phyloP scores from a whole-genome alignment of 2,113 vertebrate species.

The Pseudorhombus dupliciocellatus region DNA sequence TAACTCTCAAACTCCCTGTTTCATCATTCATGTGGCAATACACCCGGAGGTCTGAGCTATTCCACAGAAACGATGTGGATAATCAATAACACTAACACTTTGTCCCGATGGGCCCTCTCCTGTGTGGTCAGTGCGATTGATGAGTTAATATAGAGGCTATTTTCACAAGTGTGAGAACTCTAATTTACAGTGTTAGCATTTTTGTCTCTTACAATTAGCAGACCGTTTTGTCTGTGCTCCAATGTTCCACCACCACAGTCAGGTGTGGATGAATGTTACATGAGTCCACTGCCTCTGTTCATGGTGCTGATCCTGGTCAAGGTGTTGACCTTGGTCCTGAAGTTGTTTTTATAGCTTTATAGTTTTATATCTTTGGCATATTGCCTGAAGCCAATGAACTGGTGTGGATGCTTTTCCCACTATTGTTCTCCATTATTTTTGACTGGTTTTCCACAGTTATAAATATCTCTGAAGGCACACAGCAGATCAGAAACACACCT shows the following conservation, averaged over 20 bases:
- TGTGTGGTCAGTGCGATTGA: not conserved
- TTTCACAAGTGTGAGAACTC: not conserved
- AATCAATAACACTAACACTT: not conserved
- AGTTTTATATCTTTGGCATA: too few relatives aligned
- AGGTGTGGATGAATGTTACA: not conserved
- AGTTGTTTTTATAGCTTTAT: too few relatives aligned
- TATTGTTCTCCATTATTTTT: too few relatives aligned
- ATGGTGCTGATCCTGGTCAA: not conserved
- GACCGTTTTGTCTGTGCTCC: not conserved
- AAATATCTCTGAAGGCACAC: too few relatives aligned
- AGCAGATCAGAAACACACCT: too few relatives aligned
- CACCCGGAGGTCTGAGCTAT: not conserved
- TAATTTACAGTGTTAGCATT: not conserved
- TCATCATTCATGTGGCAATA: not conserved
- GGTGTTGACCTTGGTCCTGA: constrained; percentile 75
- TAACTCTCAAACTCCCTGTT: too few relatives aligned
- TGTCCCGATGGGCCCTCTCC: constrained; percentile 2
- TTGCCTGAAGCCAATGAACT: too few relatives aligned
- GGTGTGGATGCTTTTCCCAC: too few relatives aligned
- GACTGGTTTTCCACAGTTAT: too few relatives aligned
- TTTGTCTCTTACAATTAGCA: too few relatives aligned
- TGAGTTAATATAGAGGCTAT: not conserved
- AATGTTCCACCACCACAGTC: too few relatives aligned
- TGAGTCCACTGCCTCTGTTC: not conserved
- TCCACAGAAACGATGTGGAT: not conserved